These are phyloP conservation scores for Neofelis nebulosa DNA, from an alignment of 2,113 vertebrate genomes.

Conservation along the genomic window DNA sequence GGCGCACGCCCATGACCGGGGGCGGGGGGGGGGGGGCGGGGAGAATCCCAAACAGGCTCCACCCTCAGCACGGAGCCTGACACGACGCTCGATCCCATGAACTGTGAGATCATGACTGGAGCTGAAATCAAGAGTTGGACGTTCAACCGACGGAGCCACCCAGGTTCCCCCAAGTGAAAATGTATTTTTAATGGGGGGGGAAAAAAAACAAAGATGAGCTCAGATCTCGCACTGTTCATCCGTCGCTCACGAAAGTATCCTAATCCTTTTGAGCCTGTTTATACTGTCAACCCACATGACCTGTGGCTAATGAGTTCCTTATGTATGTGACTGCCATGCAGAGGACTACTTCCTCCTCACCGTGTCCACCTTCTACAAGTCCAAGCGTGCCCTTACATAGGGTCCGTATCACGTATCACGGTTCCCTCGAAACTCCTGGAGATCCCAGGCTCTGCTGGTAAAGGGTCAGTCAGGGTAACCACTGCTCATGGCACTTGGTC, in stretches of 20 bases:
- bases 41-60: too few species aligned
- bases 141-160: too few species aligned
- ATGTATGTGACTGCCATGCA: accelerated
- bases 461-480: neutral
- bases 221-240: neutral
- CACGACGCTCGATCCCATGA: too few species aligned
- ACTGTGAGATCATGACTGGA: too few species aligned
- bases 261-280: neutral
- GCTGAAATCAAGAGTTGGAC: too few species aligned
- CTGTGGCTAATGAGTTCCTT: neutral
- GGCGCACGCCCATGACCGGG: too few species aligned
- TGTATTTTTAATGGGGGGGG: neutral
- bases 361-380: neutral
- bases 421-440: neutral
- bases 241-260: neutral
- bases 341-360: neutral
- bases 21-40: too few species aligned
- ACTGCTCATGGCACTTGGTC: neutral
- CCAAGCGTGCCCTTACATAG: too few species aligned
- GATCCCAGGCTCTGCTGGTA: neutral
- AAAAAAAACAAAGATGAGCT: neutral
- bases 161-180: neutral
- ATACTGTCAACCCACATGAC: neutral
- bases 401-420: accelerated
- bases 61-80: too few species aligned